Evolutionary conservation across 2,797 vertebrate genomes (phyloP).

Genomic region (Pseudotriccus pelzelni): DNA sequence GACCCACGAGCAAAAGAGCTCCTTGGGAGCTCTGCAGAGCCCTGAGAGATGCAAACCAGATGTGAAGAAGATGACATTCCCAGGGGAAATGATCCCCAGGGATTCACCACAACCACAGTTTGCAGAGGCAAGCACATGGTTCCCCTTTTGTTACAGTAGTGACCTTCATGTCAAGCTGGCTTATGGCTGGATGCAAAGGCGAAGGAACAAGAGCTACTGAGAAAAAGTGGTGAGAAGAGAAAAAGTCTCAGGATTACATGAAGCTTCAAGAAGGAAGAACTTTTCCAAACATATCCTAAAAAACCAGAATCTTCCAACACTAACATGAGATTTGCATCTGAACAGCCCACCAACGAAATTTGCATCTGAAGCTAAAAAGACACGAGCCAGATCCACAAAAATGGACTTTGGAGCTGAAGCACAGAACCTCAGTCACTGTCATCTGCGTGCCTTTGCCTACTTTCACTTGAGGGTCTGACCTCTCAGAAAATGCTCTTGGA

Average conservation of each 20-base stretch:
- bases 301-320: background rate
- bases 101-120: background rate
- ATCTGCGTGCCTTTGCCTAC: background rate
- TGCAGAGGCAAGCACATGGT: background rate
- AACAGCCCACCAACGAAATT: background rate
- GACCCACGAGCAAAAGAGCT: background rate
- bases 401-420: background rate
- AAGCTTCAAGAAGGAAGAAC: conserved; percentile 22
- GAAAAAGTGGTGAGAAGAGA: background rate
- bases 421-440: background rate
- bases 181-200: background rate
- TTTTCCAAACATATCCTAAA: background rate
- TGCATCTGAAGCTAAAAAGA: background rate
- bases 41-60: background rate
- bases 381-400: background rate
- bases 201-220: background rate
- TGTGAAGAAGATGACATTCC: background rate
- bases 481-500: background rate
- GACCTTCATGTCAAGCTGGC: background rate
- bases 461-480: background rate
- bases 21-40: background rate
- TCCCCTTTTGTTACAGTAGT: background rate
- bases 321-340: background rate
- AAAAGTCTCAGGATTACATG: background rate
- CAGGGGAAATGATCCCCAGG: background rate